phyloP scores from a whole-genome alignment of 2,888 invertebrate genomes.

The Timema podura region DNA sequence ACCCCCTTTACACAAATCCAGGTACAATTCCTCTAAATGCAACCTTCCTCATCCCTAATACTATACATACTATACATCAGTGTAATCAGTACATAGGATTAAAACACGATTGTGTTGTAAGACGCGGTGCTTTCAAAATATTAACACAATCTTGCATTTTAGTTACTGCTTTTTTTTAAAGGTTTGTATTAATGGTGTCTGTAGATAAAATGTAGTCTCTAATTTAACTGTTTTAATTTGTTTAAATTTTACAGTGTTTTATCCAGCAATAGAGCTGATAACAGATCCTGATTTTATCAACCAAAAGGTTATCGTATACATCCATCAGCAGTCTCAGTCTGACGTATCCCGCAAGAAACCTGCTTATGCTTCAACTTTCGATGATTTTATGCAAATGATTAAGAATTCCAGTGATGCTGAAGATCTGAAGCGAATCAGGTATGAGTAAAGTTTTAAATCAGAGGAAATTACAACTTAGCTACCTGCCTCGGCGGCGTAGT shows the following conservation, averaged over 20 bases:
- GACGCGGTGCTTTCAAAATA: too few relatives aligned
- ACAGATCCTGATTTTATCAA: conserved; percentile 92
- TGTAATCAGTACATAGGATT: too few relatives aligned
- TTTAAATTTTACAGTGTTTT: conserved; percentile 57
- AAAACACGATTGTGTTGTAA: too few relatives aligned
- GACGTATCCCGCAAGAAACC: conserved; percentile 75
- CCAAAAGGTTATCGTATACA: conserved; percentile 76
- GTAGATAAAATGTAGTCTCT: conserved; percentile 12
- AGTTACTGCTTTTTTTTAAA: too few relatives aligned
- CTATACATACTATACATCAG: too few relatives aligned
- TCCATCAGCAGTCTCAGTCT: conserved; percentile 60
- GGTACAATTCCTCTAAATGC: too few relatives aligned
- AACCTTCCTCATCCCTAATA: too few relatives aligned
- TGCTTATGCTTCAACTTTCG: conserved; percentile 84
- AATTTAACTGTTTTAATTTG: neutral
- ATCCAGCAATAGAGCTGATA: conserved; percentile 75
- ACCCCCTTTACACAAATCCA: too few relatives aligned
- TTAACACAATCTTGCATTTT: too few relatives aligned
- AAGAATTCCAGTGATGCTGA: conserved; percentile 76
- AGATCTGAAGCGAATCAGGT: conserved; percentile 77
- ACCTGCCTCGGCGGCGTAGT: too few relatives aligned
- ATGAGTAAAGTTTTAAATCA: conserved; percentile 34
- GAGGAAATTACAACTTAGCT: neutral
- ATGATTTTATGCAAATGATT: conserved; percentile 82
- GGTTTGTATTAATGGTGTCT: too few relatives aligned